Percentiles rank a stretch among this genome's conserved stretches.
Conservation (phyloP, 2,888 invertebrate genomes). For the Hyposoter dolosus region DNA sequence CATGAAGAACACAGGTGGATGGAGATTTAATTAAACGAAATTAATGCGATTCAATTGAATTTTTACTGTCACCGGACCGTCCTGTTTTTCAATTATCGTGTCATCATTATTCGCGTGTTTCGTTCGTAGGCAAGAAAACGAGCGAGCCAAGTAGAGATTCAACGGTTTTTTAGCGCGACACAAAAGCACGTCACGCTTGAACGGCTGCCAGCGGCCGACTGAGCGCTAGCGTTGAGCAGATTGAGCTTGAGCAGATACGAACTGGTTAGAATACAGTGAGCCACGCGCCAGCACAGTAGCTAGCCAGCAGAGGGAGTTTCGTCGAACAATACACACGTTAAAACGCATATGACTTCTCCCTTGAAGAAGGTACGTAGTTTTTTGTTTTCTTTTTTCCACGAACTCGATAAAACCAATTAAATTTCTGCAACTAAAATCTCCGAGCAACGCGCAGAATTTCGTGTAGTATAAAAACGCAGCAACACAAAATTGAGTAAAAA, state of each 20-base stretch:
- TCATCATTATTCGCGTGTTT: neutral
- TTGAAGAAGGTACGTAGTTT: neutral
- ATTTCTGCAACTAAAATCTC: neutral
- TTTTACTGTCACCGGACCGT: neutral
- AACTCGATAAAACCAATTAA: neutral
- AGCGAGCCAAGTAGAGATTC: neutral
- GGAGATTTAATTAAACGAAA: neutral
- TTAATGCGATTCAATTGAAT: neutral
- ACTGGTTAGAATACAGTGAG: slow-evolving; percentile 29
- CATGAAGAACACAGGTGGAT: neutral
- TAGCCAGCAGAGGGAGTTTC: slow-evolving; percentile 63
- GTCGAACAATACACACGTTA: slow-evolving; percentile 40
- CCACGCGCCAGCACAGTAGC: slow-evolving; percentile 36
- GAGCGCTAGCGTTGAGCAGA: slow-evolving; percentile 70
- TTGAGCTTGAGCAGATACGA: slow-evolving; percentile 65
- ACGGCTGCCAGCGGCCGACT: slow-evolving; percentile 83
- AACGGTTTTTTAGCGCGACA: slow-evolving; percentile 46
- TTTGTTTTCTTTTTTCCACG: neutral
- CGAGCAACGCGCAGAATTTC: too few species aligned
- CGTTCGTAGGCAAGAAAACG: neutral
- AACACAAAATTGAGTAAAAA: neutral
- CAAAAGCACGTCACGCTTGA: slow-evolving; percentile 72
- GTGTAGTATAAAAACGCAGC: neutral
- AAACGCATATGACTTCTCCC: slow-evolving; percentile 4
- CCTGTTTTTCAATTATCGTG: neutral